Percentiles rank a stretch among this genome's conserved stretches.
These are phyloP conservation scores for Anguilla pacifica DNA, from an alignment of 2,797 vertebrate genomes.

Conservation along the genomic window DNA sequence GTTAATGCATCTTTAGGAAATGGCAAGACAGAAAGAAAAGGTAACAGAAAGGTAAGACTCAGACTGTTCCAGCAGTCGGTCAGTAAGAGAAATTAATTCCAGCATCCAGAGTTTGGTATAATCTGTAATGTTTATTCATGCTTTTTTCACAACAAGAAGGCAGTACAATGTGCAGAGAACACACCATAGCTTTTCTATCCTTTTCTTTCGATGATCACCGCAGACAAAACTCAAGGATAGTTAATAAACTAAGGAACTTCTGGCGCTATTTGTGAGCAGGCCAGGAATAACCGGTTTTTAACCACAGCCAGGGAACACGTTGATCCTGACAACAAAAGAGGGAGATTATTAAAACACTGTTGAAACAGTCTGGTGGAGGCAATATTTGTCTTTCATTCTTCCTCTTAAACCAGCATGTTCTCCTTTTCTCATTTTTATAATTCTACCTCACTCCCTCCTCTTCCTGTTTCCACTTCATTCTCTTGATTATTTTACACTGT, in stretches of 20 bases:
- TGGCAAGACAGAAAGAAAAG: too few relatives aligned
- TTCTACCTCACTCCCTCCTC: too few relatives aligned
- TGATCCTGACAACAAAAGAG: neutral
- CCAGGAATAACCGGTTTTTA: neutral
- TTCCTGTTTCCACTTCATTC: neutral
- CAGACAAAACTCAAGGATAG: neutral
- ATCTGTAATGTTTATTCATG: neutral
- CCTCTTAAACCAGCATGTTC: neutral
- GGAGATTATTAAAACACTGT: neutral
- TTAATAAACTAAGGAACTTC: neutral
- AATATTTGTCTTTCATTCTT: slow-evolving; percentile 1
- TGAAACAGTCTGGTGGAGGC: neutral
- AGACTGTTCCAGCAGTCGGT: neutral
- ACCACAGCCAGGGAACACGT: neutral
- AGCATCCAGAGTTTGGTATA: neutral
- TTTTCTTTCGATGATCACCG: neutral
- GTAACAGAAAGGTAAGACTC: neutral
- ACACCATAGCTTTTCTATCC: neutral
- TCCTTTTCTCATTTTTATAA: neutral
- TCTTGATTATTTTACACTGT: neutral
- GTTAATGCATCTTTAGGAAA: neutral
- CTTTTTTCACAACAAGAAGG: neutral
- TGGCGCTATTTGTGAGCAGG: neutral
- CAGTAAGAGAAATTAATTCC: neutral
- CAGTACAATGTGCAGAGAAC: neutral